Conservation (phyloP, 1,140 invertebrate genomes). For the Propsilocerus akamusi region DNA sequence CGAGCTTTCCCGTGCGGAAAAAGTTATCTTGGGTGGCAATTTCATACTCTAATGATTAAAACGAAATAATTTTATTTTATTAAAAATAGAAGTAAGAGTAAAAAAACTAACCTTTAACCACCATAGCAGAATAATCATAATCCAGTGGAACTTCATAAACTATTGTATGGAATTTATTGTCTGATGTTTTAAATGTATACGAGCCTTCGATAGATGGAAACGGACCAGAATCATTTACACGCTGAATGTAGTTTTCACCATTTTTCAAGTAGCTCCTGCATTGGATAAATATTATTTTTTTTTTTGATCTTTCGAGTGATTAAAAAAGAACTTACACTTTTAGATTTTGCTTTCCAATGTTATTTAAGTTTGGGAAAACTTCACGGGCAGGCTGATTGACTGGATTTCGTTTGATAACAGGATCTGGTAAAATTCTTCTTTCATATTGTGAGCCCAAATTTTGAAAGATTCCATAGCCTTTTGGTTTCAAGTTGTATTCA, state of each 20-base stretch:
- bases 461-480: neutral
- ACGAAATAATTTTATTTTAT: neutral
- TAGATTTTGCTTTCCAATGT: neutral
- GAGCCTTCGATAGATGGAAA: neutral
- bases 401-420: neutral
- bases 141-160: neutral
- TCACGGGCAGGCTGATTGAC: neutral
- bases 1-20: neutral
- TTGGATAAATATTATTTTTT: neutral
- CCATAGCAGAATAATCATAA: neutral
- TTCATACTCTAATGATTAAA: neutral
- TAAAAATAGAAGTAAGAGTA: neutral
- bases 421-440: neutral
- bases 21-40: neutral
- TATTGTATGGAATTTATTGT: neutral
- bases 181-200: neutral
- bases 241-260: neutral
- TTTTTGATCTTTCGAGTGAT: neutral
- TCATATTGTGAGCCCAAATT: neutral
- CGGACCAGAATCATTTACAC: neutral
- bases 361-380: neutral
- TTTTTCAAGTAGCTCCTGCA: neutral
- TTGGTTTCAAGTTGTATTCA: neutral
- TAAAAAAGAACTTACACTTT: neutral
- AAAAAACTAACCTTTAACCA: neutral